Evolutionary conservation across 1,140 invertebrate genomes (phyloP), one percentile per base, ranked within the genome.

Genomic region (Drosophila grimshawi): DNA sequence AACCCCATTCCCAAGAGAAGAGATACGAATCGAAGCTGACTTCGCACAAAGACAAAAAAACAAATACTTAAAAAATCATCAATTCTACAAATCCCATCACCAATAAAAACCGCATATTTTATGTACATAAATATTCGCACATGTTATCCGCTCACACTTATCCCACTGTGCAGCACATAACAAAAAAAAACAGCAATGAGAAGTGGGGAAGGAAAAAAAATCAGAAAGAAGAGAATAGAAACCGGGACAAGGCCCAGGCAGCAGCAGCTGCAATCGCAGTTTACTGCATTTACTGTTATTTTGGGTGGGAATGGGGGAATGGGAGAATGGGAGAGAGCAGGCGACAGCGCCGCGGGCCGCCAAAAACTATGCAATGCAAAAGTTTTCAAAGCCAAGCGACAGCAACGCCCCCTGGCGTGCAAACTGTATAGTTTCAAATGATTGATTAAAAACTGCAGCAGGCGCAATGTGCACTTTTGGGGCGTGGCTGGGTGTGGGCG

Each of bases 301-400:
- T 80, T 82, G 69, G 10, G 10, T 39, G 37, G 5, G 39, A 19
- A 19, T 41, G 39, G 8, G 2, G 39, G 39, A 10, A 10, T 39
- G 37, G 37, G 37, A 4, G 7, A 8, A 19, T 19, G 19, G 7
- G 37, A 39, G 1, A 77, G 57, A 64, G 79, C 78, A 56, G 80
- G 76, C 66, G 19, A 19, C 19, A 63, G 32, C 71, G 66, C 76
- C 55, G 61, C 72, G 61, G 78, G 76, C 62, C 63, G 62, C 78
- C 75, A 70, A 72, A 90, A 90, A 89, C 81, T 89, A 89, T 89
- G 86, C 80, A 88, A 82, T 72, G 79, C 66, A 65, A 68, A 89
- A 85, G 78, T 72, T 89, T 89, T 90, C 81, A 89, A 89, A 89
- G 78, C 75, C 85, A 83, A 82, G 64, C 78, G 75, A 81, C 78